Base-by-base conservation (phyloP, 2,888 invertebrate species). In the Erebia epiphron region DNA sequence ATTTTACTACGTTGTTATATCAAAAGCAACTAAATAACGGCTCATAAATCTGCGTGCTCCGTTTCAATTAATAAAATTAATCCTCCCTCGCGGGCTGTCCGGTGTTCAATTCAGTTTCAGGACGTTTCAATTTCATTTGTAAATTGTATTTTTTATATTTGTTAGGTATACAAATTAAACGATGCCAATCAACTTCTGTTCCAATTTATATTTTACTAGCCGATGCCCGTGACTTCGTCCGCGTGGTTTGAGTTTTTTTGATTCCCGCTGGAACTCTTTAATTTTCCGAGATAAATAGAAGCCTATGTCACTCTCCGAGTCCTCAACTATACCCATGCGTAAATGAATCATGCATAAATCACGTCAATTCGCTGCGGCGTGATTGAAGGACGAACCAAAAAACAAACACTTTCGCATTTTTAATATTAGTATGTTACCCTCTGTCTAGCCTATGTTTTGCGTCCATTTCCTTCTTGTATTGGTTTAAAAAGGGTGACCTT, bases 61-160 rank as follows among this genome's bases (percentile, higher is more conserved):
- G 84, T 85, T 89, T 83, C 87, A 89, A 90, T 91, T 90, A 87
- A 86, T 86, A 86, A 54, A 54, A 89, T 89, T 89, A 89, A 91
- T 89, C 88, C 88, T 77, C 79, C 81, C 82, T 79, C 81, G 80
- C 82, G 77, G 76, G 80, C 82, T 82, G 82, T 83, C 82, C 84
- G 77, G 83, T 82, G 83, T 88, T 86, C 86, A 86, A 87, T 88
- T 84, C 85, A 83, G 82, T 85, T 86, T 82, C 80, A 79, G 80
- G 80, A 83, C 83, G 85, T 88, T 89, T 87, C 83, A 86, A 88
- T 88, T 89, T 85, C 82, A 82, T 79, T 82, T 80, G 82, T 82
- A 82, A 84, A 84, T 71, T 85, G 83, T 81, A 79, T 82, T 84
- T 86, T 84, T 86, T 87, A 85, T 88, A 85, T 88, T 89, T 87